Conservation (phyloP, 1,140 invertebrate species). For the Caenorhabditis tropicalis region DNA sequence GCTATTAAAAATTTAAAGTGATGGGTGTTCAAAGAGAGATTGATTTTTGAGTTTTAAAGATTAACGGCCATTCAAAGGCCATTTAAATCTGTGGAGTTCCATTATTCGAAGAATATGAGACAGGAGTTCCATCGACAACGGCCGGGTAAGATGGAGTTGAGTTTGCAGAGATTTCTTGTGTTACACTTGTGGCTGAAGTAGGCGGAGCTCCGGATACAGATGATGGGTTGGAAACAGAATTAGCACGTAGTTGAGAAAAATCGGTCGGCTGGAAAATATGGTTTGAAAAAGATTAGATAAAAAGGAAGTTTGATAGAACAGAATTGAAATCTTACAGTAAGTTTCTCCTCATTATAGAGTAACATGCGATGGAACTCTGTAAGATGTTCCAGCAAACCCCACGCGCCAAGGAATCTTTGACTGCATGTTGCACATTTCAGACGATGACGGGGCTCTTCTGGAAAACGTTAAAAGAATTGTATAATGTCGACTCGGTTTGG, state of each 20-base stretch:
- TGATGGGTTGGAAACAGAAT: background rate
- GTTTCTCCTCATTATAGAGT: slow-evolving; percentile 47
- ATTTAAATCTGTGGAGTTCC: background rate
- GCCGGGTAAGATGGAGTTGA: background rate
- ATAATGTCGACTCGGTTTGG: background rate
- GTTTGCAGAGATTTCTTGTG: background rate
- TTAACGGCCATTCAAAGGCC: no score
- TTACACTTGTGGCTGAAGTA: background rate
- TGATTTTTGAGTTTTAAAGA: no score
- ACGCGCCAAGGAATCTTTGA: slow-evolving; percentile 48
- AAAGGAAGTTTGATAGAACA: background rate
- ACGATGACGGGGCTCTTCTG: slow-evolving; percentile 44
- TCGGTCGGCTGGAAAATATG: background rate
- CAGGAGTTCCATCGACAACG: background rate
- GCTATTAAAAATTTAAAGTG: no score
- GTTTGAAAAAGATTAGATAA: no score
- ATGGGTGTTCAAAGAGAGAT: no score
- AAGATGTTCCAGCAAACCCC: slow-evolving; percentile 49
- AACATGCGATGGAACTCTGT: slow-evolving; percentile 55
- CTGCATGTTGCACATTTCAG: slow-evolving; percentile 48
- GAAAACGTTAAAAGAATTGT: background rate
- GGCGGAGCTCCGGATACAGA: background rate
- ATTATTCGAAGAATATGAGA: background rate
- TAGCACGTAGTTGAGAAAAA: background rate
- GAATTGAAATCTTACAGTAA: background rate